These are phyloP conservation scores for Pseudorhombus dupliciocellatus DNA, from an alignment of 2,113 vertebrate species.

Conservation along the genomic window DNA sequence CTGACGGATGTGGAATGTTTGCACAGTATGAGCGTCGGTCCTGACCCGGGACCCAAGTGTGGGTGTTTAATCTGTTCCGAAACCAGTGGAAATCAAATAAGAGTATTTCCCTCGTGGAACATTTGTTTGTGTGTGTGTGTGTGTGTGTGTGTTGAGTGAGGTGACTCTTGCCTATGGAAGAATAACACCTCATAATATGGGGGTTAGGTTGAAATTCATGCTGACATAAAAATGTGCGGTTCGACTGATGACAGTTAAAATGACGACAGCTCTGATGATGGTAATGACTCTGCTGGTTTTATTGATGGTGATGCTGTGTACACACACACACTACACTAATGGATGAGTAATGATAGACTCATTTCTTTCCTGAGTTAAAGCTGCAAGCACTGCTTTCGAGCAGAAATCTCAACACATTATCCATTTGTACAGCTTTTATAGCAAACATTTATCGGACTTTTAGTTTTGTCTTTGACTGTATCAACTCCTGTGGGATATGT, in stretches of 20 bases:
- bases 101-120: constrained; percentile 27
- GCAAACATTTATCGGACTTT: background rate
- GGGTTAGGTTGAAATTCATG: constrained; percentile 29
- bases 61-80: constrained; percentile 47
- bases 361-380: background rate
- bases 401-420: background rate
- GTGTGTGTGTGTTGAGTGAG: constrained; percentile 10
- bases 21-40: constrained; percentile 44
- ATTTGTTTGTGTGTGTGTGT: background rate
- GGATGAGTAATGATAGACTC: background rate
- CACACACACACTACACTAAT: background rate
- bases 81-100: constrained; percentile 51
- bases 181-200: constrained; percentile 35
- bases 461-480: background rate
- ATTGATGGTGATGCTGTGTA: background rate
- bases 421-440: background rate
- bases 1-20: constrained; percentile 63
- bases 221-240: constrained; percentile 19
- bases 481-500: background rate
- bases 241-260: constrained; percentile 31
- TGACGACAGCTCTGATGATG: constrained; percentile 25
- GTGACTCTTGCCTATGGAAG: constrained; percentile 37
- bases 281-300: constrained; percentile 17
- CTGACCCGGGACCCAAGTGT: constrained; percentile 38
- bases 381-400: background rate